These are phyloP conservation scores for Uloborus diversus DNA, from an alignment of 1,140 invertebrate species.

Conservation along the genomic window DNA sequence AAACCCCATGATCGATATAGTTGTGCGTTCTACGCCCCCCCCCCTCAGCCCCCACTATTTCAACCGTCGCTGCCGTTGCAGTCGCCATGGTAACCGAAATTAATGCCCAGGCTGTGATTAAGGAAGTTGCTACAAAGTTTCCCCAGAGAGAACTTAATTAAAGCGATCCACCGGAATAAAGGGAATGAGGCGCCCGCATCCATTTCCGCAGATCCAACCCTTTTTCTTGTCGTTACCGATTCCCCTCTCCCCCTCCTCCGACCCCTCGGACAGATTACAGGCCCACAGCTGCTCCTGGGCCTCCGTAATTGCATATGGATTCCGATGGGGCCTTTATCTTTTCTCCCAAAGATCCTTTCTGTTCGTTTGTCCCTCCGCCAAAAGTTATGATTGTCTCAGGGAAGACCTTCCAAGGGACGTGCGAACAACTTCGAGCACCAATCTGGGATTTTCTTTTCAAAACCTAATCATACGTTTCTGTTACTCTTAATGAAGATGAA, in stretches of 20 bases:
- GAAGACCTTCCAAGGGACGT: too few relatives aligned
- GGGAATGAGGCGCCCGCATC: conserved; percentile 28
- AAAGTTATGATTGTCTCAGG: too few relatives aligned
- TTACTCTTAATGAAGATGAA: too few relatives aligned
- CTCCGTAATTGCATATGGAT: neutral
- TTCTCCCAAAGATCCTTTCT: too few relatives aligned
- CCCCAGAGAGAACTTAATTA: conserved; percentile 51
- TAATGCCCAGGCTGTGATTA: conserved; percentile 45
- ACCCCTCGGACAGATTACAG: neutral
- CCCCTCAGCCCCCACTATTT: too few relatives aligned
- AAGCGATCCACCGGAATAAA: conserved; percentile 30
- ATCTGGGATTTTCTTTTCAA: too few relatives aligned
- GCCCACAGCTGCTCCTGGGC: neutral
- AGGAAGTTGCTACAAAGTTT: conserved; percentile 54
- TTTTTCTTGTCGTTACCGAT: conserved; percentile 29
- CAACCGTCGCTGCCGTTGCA: too few relatives aligned
- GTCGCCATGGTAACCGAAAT: conserved; percentile 38
- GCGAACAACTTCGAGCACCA: too few relatives aligned
- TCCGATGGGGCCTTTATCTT: neutral
- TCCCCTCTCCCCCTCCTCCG: neutral
- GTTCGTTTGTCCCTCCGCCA: too few relatives aligned
- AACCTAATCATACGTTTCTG: too few relatives aligned
- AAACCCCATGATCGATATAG: too few relatives aligned
- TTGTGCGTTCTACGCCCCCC: too few relatives aligned
- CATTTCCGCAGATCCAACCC: conserved; percentile 23